Base-by-base conservation (phyloP, 2,888 invertebrate species). In the Eupithecia subumbrata region DNA sequence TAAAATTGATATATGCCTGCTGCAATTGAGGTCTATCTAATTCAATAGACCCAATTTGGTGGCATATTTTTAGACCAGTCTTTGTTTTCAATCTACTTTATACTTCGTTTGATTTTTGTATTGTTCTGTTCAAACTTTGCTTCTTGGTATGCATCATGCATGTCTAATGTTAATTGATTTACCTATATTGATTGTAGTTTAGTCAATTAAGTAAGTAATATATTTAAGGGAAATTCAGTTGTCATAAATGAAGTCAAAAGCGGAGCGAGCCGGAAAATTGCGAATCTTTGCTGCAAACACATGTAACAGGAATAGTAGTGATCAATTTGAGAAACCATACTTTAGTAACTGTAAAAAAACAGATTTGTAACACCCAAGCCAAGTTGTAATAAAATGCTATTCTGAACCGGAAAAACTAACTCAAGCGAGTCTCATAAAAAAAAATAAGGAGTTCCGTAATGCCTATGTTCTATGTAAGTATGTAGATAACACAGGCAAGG, bases 1-100 rank as follows among this genome's bases (percentile, higher is more conserved):
- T 67, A 67, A 64, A 37, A 67, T 67, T 71, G 73, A 71, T 48
- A 71, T 69, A 73, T 76, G 69, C 43, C 43, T 25, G 43, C 22
- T 76, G 68, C 76, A 76, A 76, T 76, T 73, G 56, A n/a, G 34
- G 73, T 68, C 73, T 67, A 73, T 73, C 30, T 73, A 73, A 76
- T 56, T 76, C 71, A 76, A 76, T 74, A 71, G 71, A 12, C 73
- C 64, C 25, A 71, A 76, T 76, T 76, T 71, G 34, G 69, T 76
- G 73, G 63, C 71, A 73, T 74, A 71, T 71, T 70, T 75, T 14
- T 74, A 34, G 52, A 63, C 60, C 52, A 60, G 25, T 60, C 60
- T 60, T 60, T 60, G 14, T 56, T 5, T 9, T 14, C 56, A 11
- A n/a, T 18, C 8, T 52, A 52, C 48, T n/a, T 8, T 40, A 40